Evolutionary conservation across 2,113 vertebrate species (phyloP), one percentile per base, ranked within the genome.

Genomic region (Ceyx cyanopectus): DNA sequence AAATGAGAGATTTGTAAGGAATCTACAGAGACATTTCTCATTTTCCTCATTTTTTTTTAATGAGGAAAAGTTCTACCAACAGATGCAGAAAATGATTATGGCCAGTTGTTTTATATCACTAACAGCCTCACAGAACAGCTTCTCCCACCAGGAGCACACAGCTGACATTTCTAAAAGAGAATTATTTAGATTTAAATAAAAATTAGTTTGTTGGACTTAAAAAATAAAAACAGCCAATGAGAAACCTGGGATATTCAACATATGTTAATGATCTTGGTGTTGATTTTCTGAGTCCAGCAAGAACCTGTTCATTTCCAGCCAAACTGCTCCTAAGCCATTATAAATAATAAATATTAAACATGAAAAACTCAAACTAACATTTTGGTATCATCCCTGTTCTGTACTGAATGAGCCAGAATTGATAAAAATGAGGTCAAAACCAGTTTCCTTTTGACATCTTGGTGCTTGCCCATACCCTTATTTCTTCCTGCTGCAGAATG

Each of bases 271-370:
- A 17, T 19, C 48, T 60, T 54, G 27, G 37, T 26, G 29, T 7
- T 4, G 34, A 18, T 69, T 87, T 74, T 58, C 32, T 50, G 18
- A 45, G 18, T 30, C 32, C 13, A 26, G 19, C 45, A 75, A 67
- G 40, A 72, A 21, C 7, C 14, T 41, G 6, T 19, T 54, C 8
- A 34, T 78, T 81, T 54, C 78, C 72, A 65, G 17, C 8, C 23
- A 0, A 1, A 19, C 27, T 32, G 5, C 9, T 78, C 46, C 27
- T 37, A 41, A 14, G 34, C 3, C 18, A 7, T 74, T 41, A 21
- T 15, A 50, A 62, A 18, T 18, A 40, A 37, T 57, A 54, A n/a
- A 8, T 54, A 21, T 5, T 29, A 57, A 90, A 69, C 61, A 30
- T 0, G 4, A 69, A 86, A 90, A n/a, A 0, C 21, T 56, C 43